These are phyloP conservation scores for Dryoscopus gambensis DNA, from an alignment of 2,113 vertebrate species.

Conservation along the genomic window DNA sequence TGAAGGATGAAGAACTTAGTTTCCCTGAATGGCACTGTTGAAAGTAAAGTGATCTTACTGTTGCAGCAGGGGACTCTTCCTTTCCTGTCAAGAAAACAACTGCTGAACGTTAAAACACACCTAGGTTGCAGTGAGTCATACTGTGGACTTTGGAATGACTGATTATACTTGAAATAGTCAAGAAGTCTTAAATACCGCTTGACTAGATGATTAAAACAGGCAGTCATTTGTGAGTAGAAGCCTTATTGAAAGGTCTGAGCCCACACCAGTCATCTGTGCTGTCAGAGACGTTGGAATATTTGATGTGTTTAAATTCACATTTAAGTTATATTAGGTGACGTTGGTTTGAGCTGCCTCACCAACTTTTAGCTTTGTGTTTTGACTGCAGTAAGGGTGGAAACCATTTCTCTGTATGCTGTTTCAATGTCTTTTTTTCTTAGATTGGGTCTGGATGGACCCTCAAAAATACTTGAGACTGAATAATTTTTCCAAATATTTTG, in stretches of 20 bases:
- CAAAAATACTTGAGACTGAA: background rate
- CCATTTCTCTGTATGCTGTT: background rate
- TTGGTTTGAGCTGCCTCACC: background rate
- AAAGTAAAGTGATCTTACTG: background rate
- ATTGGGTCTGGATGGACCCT: background rate
- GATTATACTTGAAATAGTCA: background rate
- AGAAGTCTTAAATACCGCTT: background rate
- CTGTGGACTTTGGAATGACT: slow-evolving; percentile 30
- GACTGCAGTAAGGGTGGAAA: background rate
- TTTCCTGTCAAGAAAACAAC: slow-evolving; percentile 48
- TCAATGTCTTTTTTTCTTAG: background rate
- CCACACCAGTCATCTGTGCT: background rate
- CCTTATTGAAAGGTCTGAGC: background rate
- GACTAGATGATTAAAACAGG: background rate
- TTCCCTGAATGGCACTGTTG: background rate
- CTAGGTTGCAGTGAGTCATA: slow-evolving; percentile 20
- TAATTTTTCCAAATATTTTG: background rate
- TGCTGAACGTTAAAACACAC: slow-evolving; percentile 33
- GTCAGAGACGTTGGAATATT: background rate
- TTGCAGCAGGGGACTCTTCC: background rate
- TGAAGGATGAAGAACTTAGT: background rate
- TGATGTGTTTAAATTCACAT: background rate
- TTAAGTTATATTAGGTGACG: background rate
- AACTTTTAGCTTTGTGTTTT: background rate
- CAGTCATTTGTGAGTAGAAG: background rate